Base-by-base conservation (phyloP, 2,888 invertebrate genomes). In the Diogma glabrata region DNA sequence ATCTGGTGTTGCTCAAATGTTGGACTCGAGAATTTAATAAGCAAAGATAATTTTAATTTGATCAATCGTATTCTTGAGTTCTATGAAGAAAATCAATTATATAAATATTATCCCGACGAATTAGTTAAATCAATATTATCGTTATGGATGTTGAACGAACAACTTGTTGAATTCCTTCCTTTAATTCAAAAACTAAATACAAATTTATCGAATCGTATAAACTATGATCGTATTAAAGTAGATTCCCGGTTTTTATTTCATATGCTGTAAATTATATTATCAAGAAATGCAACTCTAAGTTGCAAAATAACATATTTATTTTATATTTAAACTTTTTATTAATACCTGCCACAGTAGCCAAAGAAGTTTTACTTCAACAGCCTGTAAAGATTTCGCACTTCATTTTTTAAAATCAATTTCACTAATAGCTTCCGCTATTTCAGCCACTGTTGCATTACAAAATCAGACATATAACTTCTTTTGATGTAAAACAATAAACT, bases 181-280 rank as follows among this genome's bases (percentile, higher is more conserved):
- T 59, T 60, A 5, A 60, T 65, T 16, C 59, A 64, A 7, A 16
- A n/a, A 36, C 16, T 45, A 19, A 24, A 23, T 43, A 5, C 7
- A 24, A 24, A 24, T 45, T 22, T 10, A 45, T 45, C 3, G 7
- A 55, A 45, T 12, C 4, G 16, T 0, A 55, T 50, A 14, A 56
- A 54, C 23, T 57, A 58, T 6, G 60, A 60, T 2, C 61, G 64
- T 20, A 61, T 63, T 0, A 69, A 69, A 53, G 62, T 69, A 5
- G 67, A 69, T 40, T 67, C 62, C 16, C 87, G 87, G 43, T 79
- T 70, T 50, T 74, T 67, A 14, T 74, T 57, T 85, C 86, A 87
- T 47, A 86, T 68, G 47, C 72, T 60, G 7, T 78, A 76, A 8
- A 87, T 66, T 45, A 69, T 67, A 17, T 69, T 63, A 54, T 77